These are phyloP conservation scores for Thereva nobilitata DNA, from an alignment of 2,888 invertebrate genomes.

Conservation along the genomic window DNA sequence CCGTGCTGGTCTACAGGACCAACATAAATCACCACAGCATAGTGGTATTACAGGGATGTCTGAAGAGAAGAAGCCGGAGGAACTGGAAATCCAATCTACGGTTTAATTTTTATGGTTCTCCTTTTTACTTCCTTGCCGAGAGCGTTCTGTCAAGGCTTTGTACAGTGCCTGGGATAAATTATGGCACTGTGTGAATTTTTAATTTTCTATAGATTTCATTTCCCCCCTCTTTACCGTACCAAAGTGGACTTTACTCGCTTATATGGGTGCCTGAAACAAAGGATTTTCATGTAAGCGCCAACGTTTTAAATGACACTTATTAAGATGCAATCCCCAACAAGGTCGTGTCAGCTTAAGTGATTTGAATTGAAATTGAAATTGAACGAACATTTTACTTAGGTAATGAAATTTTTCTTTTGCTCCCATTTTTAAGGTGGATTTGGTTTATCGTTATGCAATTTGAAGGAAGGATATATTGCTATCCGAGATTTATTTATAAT, in stretches of 20 bases:
- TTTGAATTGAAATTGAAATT: conserved; percentile 20
- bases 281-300: background rate
- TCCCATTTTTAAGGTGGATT: too few species aligned
- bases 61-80: conserved; percentile 15
- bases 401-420: conserved; percentile 19
- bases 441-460: too few species aligned
- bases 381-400: conserved; percentile 8
- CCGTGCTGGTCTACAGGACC: conserved; percentile 15
- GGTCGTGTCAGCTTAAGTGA: conserved; percentile 27
- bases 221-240: background rate
- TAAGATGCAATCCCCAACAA: conserved; percentile 33
- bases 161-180: conserved; percentile 24
- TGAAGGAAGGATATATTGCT: too few species aligned
- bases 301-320: conserved; percentile 16
- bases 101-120: conserved; percentile 31
- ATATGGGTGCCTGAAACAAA: background rate
- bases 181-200: conserved; percentile 34
- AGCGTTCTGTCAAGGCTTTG: conserved; percentile 31
- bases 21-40: conserved; percentile 25
- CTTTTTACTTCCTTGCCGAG: conserved; percentile 26
- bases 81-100: conserved; percentile 34
- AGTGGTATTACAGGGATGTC: conserved; percentile 29
- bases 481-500: too few species aligned
- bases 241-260: background rate
- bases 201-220: conserved; percentile 28